Evolutionary conservation across 2,888 invertebrate genomes (phyloP).

Genomic region (Sphinx pinastri): DNA sequence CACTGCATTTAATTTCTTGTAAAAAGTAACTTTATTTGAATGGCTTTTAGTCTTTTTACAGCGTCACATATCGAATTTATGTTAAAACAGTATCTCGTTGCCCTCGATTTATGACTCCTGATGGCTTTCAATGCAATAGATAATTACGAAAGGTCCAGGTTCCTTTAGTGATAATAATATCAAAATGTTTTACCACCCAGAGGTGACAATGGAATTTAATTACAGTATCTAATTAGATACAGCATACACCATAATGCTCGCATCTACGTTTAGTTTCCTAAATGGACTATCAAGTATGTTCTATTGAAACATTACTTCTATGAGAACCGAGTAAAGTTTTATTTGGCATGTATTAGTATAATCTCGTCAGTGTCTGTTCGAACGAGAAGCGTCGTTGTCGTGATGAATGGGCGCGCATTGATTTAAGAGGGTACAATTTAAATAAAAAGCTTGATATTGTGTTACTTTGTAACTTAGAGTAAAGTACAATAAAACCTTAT

Average conservation of each 20-base stretch:
- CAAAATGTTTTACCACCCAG: constrained; percentile 69
- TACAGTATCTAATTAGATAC: constrained; percentile 79
- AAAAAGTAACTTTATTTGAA: constrained; percentile 74
- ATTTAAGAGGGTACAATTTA: constrained; percentile 73
- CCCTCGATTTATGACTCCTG: constrained; percentile 17
- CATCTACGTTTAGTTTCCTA: constrained; percentile 64
- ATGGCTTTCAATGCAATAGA: constrained; percentile 32
- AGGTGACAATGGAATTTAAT: constrained; percentile 72
- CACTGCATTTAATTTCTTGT: constrained; percentile 63
- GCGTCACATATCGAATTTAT: constrained; percentile 53
- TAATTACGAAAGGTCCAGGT: constrained; percentile 46
- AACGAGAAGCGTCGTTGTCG: constrained; percentile 63
- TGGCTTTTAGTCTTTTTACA: constrained; percentile 62
- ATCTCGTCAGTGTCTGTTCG: constrained; percentile 50
- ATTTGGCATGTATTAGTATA: constrained; percentile 47
- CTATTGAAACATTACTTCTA: constrained; percentile 36
- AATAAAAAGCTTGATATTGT: constrained; percentile 63
- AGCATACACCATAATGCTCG: constrained; percentile 70
- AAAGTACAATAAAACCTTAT: constrained; percentile 71
- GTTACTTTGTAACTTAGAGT: constrained; percentile 59
- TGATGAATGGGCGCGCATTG: constrained; percentile 74
- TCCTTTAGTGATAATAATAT: constrained; percentile 58
- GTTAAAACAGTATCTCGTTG: constrained; percentile 28
- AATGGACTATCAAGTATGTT: constrained; percentile 42
- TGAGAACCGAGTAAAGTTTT: constrained; percentile 43